Evolutionary conservation across 2,113 vertebrate genomes (phyloP).

Genomic region (Balaenoptera acutorostrata): DNA sequence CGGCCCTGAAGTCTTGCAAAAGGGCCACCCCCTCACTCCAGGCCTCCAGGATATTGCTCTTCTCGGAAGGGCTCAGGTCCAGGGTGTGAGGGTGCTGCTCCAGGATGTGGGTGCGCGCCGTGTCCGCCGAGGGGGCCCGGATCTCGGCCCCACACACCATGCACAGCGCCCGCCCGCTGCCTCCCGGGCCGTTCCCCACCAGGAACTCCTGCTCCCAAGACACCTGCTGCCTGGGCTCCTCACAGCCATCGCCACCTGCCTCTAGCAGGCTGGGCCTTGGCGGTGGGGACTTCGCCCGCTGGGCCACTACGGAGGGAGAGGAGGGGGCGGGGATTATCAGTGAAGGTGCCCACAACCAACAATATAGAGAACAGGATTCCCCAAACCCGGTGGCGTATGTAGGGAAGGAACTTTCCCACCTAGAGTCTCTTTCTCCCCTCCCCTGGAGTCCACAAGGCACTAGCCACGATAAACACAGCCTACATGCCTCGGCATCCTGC

Average conservation of each 20-base stretch:
- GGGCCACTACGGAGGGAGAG: slow-evolving; percentile 43
- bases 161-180: slow-evolving; percentile 86
- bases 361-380: background rate
- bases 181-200: slow-evolving; percentile 86
- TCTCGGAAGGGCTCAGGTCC: slow-evolving; percentile 79
- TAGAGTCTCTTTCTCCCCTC: background rate
- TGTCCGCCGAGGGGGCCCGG: slow-evolving; percentile 81
- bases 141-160: slow-evolving; percentile 90
- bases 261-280: slow-evolving; percentile 47
- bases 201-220: slow-evolving; percentile 82
- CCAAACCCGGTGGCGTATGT: background rate
- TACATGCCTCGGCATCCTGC: fast-evolving
- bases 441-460: background rate
- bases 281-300: slow-evolving; percentile 55
- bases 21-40: slow-evolving; percentile 88
- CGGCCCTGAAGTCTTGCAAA: slow-evolving; percentile 62
- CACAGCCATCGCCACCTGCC: background rate
- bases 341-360: background rate
- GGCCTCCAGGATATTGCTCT: slow-evolving; percentile 83
- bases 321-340: background rate
- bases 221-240: slow-evolving; percentile 55
- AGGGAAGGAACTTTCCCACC: background rate
- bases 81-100: slow-evolving; percentile 88
- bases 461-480: background rate
- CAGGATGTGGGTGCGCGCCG: slow-evolving; percentile 83